phyloP scores from a whole-genome alignment of 2,888 invertebrate species.

The Odontothrips loti region DNA sequence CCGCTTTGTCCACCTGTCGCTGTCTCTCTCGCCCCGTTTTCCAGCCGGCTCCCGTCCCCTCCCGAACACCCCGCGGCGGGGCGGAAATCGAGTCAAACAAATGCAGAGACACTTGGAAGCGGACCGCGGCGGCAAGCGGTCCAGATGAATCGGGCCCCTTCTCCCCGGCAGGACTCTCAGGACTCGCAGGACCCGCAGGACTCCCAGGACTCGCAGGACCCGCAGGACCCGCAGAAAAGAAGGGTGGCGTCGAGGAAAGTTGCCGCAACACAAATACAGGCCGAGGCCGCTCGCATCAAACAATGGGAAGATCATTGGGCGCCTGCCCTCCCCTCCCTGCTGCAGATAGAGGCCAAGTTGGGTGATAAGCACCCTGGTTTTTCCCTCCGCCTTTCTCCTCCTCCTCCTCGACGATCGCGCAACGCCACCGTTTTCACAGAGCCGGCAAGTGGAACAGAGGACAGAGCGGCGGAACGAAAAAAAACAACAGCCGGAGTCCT shows the following conservation, averaged over 20 bases:
- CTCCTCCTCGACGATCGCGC: background rate
- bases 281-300: background rate
- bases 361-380: background rate
- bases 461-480: too few species aligned
- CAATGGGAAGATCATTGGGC: constrained; percentile 15
- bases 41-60: background rate
- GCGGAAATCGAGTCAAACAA: constrained; percentile 24
- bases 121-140: background rate
- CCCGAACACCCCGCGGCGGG: background rate
- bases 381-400: background rate
- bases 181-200: background rate
- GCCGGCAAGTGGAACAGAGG: background rate
- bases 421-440: background rate
- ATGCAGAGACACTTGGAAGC: background rate
- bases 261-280: constrained; percentile 18
- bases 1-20: background rate
- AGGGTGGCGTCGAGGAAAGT: background rate
- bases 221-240: background rate
- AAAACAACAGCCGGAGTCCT: too few species aligned
- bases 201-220: background rate
- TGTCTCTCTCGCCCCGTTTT: background rate
- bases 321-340: background rate
- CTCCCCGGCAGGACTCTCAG: background rate
- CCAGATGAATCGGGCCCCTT: background rate
- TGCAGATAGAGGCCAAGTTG: background rate